Conservation (phyloP, 37 sponge, comb jelly and placozoan species). For the Corticium candelabrum region DNA sequence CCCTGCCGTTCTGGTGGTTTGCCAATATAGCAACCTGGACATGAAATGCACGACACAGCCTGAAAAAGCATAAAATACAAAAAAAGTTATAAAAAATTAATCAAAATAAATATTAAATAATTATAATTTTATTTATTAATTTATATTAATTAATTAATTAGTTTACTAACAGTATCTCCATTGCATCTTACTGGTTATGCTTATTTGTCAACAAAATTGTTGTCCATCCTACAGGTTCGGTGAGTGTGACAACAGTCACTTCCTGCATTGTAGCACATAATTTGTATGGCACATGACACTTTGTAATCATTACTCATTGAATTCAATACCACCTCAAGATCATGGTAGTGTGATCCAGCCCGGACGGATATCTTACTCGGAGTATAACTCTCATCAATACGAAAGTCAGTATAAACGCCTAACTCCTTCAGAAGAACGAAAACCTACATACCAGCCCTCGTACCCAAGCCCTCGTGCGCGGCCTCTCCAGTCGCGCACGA, state of each 20-base stretch:
- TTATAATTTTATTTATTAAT: no score
- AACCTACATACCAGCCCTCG: no score
- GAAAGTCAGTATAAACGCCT: constrained; percentile 63
- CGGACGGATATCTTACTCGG: constrained; percentile 76
- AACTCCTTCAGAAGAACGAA: constrained; percentile 13
- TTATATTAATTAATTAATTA: no score
- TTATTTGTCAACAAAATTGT: constrained; percentile 39
- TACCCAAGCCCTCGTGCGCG: no score
- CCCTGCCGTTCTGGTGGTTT: constrained; percentile 97
- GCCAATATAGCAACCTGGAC: constrained; percentile 62
- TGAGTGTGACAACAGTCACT: constrained; percentile 47
- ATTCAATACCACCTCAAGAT: constrained; percentile 38
- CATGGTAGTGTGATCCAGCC: constrained; percentile 64
- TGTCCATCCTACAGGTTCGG: constrained; percentile 84
- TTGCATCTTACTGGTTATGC: neutral
- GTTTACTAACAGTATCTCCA: neutral
- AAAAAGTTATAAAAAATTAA: neutral
- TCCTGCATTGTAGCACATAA: constrained; percentile 17
- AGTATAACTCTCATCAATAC: constrained; percentile 93
- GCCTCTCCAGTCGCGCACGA: no score
- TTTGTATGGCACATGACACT: no score
- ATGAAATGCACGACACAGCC: constrained; percentile 39
- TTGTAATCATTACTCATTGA: no score
- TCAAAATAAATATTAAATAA: no score
- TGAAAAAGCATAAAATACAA: neutral